These are phyloP conservation scores for Accipiter virgatus DNA, from an alignment of 2,113 vertebrate species.

Conservation along the genomic window DNA sequence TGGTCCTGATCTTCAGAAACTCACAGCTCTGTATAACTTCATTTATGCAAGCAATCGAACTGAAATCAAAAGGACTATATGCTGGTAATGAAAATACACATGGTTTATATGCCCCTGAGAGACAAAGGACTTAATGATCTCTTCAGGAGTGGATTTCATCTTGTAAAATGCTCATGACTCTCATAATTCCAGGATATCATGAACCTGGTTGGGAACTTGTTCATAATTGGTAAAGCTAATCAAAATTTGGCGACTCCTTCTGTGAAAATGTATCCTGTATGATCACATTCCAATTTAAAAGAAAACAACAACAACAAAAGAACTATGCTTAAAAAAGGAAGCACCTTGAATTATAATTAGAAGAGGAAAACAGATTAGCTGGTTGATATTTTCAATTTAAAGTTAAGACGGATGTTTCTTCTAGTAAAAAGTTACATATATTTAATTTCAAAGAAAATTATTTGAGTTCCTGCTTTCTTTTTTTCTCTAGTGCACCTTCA, in stretches of 20 bases:
- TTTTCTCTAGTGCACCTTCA: not conserved
- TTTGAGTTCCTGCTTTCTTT: not conserved
- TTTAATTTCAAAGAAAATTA: not conserved
- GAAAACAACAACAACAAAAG: not conserved
- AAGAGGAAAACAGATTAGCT: not conserved
- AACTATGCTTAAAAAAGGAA: not conserved
- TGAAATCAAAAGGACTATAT: not conserved
- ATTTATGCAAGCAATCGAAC: constrained; percentile 1
- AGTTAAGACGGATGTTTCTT: not conserved
- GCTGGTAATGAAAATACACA: not conserved
- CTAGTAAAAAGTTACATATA: not conserved
- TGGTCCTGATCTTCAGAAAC: not conserved
- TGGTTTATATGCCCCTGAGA: not conserved
- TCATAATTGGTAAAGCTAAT: not conserved
- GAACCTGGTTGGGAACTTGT: not conserved
- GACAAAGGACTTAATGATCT: not conserved
- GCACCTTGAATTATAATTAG: not conserved
- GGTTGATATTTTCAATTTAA: not conserved
- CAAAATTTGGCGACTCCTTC: not conserved
- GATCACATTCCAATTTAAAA: not conserved
- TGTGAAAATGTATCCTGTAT: not conserved
- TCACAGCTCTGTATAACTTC: not conserved
- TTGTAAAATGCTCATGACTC: not conserved
- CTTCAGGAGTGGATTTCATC: not conserved
- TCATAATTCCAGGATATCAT: not conserved